A percentile compares a stretch with the other conserved stretches of the same genome.
Evolutionary conservation across 2,888 invertebrate species (phyloP).

Genomic region (Drosophila subquinaria): DNA sequence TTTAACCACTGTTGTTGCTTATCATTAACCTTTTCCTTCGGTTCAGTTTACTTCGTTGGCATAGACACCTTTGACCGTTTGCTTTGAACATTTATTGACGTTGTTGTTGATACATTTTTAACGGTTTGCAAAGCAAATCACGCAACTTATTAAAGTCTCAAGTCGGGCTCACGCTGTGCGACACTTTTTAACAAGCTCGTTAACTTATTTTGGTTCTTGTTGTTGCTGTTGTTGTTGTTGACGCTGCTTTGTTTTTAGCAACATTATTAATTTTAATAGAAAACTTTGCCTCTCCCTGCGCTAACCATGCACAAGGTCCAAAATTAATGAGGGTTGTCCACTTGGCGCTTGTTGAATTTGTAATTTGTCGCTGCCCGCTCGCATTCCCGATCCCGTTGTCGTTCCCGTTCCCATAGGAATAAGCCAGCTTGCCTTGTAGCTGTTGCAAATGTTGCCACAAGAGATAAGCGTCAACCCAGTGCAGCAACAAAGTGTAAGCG

Average conservation of each 20-base stretch:
- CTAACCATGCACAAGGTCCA: constrained; percentile 23
- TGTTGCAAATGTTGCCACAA: constrained; percentile 72
- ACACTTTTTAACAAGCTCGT: constrained; percentile 63
- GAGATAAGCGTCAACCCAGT: constrained; percentile 72
- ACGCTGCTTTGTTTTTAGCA: constrained; percentile 59
- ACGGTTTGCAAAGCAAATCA: constrained; percentile 55
- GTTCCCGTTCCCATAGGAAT: constrained; percentile 69
- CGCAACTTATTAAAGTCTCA: constrained; percentile 67
- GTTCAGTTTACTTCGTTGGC: constrained; percentile 32
- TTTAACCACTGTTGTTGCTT: constrained; percentile 14
- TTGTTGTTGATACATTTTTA: constrained; percentile 72
- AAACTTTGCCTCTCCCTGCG: constrained; percentile 61
- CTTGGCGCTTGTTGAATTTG: constrained; percentile 83
- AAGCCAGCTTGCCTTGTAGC: constrained; percentile 53
- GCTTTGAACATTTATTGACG: constrained; percentile 68
- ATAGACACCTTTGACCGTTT: constrained; percentile 43
- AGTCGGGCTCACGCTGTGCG: constrained; percentile 53
- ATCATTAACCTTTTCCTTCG: constrained; percentile 25
- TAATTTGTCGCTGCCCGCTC: constrained; percentile 71
- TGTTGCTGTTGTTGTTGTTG: constrained; percentile 30
- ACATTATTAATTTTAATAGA: constrained; percentile 84
- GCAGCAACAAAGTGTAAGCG: constrained; percentile 81
- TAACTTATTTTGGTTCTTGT: constrained; percentile 46
- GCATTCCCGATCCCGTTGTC: constrained; percentile 33
- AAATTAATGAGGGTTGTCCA: constrained; percentile 83